Evolutionary conservation across 2,113 vertebrate genomes (phyloP).

Genomic region (Aramus guarauna): DNA sequence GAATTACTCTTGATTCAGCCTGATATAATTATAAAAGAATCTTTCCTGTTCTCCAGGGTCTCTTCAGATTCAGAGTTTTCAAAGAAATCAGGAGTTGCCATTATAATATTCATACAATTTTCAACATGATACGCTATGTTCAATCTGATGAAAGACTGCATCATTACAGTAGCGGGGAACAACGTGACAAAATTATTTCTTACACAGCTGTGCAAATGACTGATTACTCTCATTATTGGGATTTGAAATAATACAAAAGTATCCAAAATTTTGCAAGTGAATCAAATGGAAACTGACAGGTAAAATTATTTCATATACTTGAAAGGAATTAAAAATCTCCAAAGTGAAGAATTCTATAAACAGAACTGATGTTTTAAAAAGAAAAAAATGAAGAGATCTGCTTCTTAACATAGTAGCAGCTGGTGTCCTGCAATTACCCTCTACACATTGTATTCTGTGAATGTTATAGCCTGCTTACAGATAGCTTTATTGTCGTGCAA

Average conservation of each 20-base stretch:
- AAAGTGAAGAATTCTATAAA: neutral
- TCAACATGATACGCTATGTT: neutral
- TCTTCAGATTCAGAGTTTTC: neutral
- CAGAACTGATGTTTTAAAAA: conserved; percentile 47
- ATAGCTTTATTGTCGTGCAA: neutral
- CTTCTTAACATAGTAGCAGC: conserved; percentile 32
- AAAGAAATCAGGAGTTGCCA: neutral
- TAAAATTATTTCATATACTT: conserved; percentile 42
- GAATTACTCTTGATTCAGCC: neutral
- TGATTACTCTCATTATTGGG: neutral
- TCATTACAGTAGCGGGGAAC: neutral
- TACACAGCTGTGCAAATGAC: neutral
- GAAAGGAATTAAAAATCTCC: conserved; percentile 18
- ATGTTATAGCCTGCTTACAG: neutral
- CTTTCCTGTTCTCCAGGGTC: neutral
- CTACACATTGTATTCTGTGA: neutral
- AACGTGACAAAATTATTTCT: neutral
- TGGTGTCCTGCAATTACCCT: conserved; percentile 37
- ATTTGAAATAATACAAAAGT: conserved; percentile 14
- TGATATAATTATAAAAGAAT: neutral
- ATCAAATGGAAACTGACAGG: conserved; percentile 4
- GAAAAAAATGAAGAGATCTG: neutral
- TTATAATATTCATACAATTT: neutral
- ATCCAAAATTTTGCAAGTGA: neutral
- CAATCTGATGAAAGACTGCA: neutral